Percentiles rank a stretch among this genome's conserved stretches.
phyloP scores from a whole-genome alignment of 53 echinoderm and acorn worm genomes.

The Mesocentrotus franciscanus region DNA sequence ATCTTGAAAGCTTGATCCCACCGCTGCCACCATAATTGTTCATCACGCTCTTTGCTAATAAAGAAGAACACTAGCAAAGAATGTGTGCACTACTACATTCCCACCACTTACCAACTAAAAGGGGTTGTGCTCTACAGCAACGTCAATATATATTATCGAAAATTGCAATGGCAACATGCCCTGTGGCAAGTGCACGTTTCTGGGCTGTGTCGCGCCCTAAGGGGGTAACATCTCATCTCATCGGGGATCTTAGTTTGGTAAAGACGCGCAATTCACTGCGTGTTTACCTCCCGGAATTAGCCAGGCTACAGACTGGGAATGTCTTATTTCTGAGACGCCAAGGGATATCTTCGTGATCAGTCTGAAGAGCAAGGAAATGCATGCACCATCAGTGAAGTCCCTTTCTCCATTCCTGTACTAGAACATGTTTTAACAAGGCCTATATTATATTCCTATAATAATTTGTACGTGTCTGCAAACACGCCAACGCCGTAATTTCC shows the following conservation, averaged over 20 bases:
- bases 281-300: slow-evolving; percentile 46
- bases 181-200: slow-evolving; percentile 17
- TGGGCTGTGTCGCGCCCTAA: background rate
- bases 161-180: background rate
- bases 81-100: background rate
- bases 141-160: background rate
- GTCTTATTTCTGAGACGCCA: background rate
- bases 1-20: background rate
- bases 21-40: slow-evolving; percentile 5
- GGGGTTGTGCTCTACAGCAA: background rate
- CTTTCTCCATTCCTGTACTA: background rate
- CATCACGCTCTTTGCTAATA: background rate
- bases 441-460: background rate
- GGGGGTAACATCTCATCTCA: slow-evolving; percentile 37
- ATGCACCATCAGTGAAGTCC: background rate
- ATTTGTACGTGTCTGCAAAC: too few relatives aligned
- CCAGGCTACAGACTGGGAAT: background rate
- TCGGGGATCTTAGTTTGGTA: slow-evolving; percentile 2
- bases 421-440: background rate
- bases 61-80: background rate
- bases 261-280: slow-evolving; percentile 23
- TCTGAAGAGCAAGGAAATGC: background rate
- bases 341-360: slow-evolving; percentile 1
- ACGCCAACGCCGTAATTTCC: background rate
- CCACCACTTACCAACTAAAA: background rate